Evolutionary conservation across 1,140 invertebrate species (phyloP), one percentile per base, ranked within the genome.

Genomic region (Druon quercuslanigerum): DNA sequence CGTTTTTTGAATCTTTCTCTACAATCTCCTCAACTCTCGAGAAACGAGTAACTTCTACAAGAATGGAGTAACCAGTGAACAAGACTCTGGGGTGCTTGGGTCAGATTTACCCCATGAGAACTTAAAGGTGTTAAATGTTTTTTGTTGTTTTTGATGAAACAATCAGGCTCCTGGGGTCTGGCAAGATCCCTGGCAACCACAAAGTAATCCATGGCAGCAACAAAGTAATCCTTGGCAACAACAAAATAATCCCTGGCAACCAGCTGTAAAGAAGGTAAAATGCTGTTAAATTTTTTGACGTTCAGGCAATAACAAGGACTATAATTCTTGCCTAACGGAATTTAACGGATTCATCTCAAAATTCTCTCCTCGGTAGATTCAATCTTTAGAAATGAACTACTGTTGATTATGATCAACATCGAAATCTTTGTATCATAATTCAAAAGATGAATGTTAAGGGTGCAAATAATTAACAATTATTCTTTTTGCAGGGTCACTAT

Each of bases 171-270:
- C 79, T 79, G 5, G 25, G 75, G 57, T 79, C 76, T 83, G 79
- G 83, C 80, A 81, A 80, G 80, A 83, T 75, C 85, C 81, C 72
- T 81, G 46, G 82, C 82, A 25, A 77, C 84, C 78, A 78, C 81
- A 84, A 82, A 79, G 20, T 40, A 60, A 57, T 40, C 20, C 33
- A 40, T 20, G 73, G 46, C 76, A 76, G 60, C 72, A 8, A 19
- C 57, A 60, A 60, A 60, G 16, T 54, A 11, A 83, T 82, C 81
- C 82, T 78, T 87, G 85, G 85, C 83, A 85, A 77, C 71, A 82
- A 51, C 72, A 33, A 51, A 51, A 17, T 51, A 66, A 75, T 66
- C 51, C 52, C 12, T 79, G 71, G 74, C 66, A 72, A 56, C 40
- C 40, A 46, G 5, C 40, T 46, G 40, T 46, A 46, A 5, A 46